Percentiles rank a stretch among this genome's conserved stretches.
These are phyloP conservation scores for Cecropterus lyciades DNA, from an alignment of 1,140 invertebrate genomes.

Conservation along the genomic window DNA sequence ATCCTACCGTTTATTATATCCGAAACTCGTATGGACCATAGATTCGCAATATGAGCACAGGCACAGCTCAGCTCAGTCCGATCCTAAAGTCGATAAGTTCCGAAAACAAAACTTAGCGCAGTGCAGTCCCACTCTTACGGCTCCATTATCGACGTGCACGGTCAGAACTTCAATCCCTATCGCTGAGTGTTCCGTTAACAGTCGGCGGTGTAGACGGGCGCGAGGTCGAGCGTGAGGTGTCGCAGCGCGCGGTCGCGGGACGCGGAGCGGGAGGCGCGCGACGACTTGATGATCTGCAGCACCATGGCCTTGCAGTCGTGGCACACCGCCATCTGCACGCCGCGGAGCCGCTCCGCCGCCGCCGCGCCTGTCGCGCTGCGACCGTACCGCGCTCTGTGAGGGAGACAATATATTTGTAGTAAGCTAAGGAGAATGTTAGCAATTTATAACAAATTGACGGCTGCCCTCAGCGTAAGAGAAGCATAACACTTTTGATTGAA, in stretches of 20 bases:
- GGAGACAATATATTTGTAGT: no score
- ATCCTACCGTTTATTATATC: no score
- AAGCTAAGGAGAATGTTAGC: no score
- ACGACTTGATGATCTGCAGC: conserved; percentile 95
- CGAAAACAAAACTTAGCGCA: no score
- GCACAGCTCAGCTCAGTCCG: no score
- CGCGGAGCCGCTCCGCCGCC: conserved; percentile 87
- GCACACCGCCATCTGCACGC: conserved; percentile 94
- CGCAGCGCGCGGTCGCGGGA: conserved; percentile 91
- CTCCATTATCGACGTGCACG: not conserved
- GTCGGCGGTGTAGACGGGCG: conserved; percentile 93
- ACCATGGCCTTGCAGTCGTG: conserved; percentile 97
- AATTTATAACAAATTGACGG: no score
- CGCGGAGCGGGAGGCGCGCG: conserved; percentile 90
- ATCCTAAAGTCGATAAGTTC: no score
- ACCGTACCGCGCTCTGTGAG: conserved; percentile 73
- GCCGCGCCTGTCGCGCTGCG: conserved; percentile 71
- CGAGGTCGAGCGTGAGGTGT: conserved; percentile 92
- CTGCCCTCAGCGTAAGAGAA: no score
- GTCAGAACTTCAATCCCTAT: not conserved
- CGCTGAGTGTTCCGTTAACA: conserved; percentile 85
- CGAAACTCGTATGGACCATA: no score
- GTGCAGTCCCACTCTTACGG: no score
- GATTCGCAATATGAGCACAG: no score
- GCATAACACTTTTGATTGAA: no score